Evolutionary conservation across 1,140 invertebrate genomes (phyloP), one percentile per base, ranked within the genome.

Genomic region (Galendromus occidentalis): DNA sequence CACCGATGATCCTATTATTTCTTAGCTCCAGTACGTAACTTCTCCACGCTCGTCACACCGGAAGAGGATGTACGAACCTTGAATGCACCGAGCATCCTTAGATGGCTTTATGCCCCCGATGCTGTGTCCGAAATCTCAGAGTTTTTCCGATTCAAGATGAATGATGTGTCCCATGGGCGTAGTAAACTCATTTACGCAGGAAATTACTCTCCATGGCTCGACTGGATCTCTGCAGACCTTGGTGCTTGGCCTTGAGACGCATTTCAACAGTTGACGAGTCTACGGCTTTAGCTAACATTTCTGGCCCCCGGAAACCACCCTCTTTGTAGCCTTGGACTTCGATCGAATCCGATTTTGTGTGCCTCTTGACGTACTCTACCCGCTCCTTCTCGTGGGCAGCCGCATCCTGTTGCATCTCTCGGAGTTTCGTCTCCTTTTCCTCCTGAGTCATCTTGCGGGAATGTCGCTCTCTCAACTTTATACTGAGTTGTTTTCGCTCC

Each of bases 251-350:
- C 25, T 59, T 59, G 2, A 59, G 2, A 2, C 51, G 51, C 14
- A 25, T 59, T 25, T 59, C 51, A 12, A 59, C 22, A 59, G 17
- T 59, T 14, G 51, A 59, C 9, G 25, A 29, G 14, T 59, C 51
- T 4, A 59, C 51, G 14, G 51, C 51, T 25, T 59, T 59, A n/a
- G 51, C 25, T 2, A 59, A 59, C 51, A 59, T 59, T 59, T 59
- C 51, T 14, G 51, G 25, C 2, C 51, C 51, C 14, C 51, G 51
- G 51, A 59, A 59, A 20, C 51, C 51, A 2, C 51, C 22, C 25
- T 59, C 51, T 25, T 25, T 25, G 22, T 59, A 59, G 22, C 22
- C 51, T 33, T 59, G 17, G 20, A 59, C 51, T 29, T 29, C 20
- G 14, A 59, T 25, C 2, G 51, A 25, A 33, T 59, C 51, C 25